Percentiles rank a stretch among this genome's conserved stretches.
Evolutionary conservation across 2,888 invertebrate species (phyloP).

Genomic region (Diachrysia chrysitis): DNA sequence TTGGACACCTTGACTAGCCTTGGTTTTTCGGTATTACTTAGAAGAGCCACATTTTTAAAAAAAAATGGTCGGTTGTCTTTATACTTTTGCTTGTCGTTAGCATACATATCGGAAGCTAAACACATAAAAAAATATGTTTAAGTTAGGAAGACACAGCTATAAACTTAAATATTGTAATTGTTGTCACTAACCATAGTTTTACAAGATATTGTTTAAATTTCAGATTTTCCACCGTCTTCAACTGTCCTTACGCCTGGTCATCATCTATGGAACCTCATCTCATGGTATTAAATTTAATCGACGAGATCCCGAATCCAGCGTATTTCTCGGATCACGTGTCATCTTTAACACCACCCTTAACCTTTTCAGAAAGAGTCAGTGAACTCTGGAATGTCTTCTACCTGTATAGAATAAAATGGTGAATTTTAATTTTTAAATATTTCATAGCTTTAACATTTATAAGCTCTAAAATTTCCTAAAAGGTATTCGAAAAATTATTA

Average conservation of each 20-base stretch:
- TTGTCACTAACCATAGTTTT: not conserved
- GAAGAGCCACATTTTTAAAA: too few species aligned
- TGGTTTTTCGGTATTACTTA: too few species aligned
- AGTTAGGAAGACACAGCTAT: too few species aligned
- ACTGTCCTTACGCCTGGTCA: constrained; percentile 65
- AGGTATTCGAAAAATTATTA: too few species aligned
- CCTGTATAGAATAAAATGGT: constrained; percentile 34
- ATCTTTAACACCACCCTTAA: constrained; percentile 55
- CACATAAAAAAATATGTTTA: too few species aligned
- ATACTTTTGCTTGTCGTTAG: too few species aligned
- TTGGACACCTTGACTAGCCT: too few species aligned
- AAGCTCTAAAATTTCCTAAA: not conserved
- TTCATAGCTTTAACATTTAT: too few species aligned
- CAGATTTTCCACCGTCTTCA: constrained; percentile 53
- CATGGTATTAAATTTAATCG: constrained; percentile 62
- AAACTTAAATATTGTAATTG: not conserved
- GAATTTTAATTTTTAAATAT: not conserved
- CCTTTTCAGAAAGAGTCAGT: constrained; percentile 57
- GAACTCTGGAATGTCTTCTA: constrained; percentile 53
- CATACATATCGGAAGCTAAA: too few species aligned
- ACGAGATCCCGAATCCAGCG: constrained; percentile 70
- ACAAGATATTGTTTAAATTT: constrained; percentile 15
- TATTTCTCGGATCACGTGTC: constrained; percentile 64
- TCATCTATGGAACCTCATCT: constrained; percentile 67
- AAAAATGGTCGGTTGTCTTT: too few species aligned